Evolutionary conservation across 2,888 invertebrate species (phyloP), one percentile per base, ranked within the genome.

Genomic region (Ornithoptera alexandrae): DNA sequence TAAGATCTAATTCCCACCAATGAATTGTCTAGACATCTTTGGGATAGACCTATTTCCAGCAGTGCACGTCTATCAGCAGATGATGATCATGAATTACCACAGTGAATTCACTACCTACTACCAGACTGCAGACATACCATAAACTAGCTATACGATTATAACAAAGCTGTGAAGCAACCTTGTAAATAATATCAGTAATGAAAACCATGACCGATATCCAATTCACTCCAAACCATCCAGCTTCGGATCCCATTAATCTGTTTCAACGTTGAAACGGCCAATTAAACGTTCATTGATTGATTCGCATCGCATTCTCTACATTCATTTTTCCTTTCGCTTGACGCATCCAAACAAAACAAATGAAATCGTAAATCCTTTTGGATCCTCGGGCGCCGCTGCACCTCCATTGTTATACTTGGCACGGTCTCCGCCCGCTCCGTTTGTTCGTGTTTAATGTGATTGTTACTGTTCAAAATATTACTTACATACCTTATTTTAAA

Each of bases 341-440:
- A 60, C 60, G 60, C 20, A 67, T 64, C 30, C 67, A 57, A 70
- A 60, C 61, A 61, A 63, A 67, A 71, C 65, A 58, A 67, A 71
- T 68, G 39, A 71, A 68, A 67, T 67, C 70, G 70, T 71, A 67
- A 71, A 71, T 67, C 70, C 70, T 65, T 68, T 57, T 56, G 67
- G 57, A 65, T 71, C 63, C 56, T 20, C 50, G 50, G n/a, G 64
- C 63, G 57, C 10, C 36, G 67, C 46, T 36, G 60, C 30, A 64
- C 22, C 67, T 46, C 61, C 65, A 62, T 71, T 71, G 67, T 71
- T 68, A 58, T 36, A 46, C 36, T 24, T 50, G 30, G 53, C 30
- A 12, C 30, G 8, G 10, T 15, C 30, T 53, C 36, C 53, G 22
- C 42, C 62, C 59, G 53, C 66, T 56, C 56, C 65, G 42, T 70